phyloP scores from a whole-genome alignment of 2,888 invertebrate genomes.

The Asteroscopus sphinx region DNA sequence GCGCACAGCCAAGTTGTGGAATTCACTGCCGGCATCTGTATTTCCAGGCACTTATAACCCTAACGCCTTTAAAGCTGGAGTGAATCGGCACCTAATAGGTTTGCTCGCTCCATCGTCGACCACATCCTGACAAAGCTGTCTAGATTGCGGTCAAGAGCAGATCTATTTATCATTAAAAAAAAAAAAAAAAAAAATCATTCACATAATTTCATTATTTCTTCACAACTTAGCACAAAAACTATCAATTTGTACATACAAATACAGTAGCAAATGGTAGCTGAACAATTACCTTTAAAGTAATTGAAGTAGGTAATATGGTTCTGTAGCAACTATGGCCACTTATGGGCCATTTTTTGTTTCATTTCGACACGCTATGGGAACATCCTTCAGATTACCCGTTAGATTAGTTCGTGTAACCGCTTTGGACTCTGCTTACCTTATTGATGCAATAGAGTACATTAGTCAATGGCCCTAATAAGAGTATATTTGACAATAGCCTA shows the following conservation, averaged over 20 bases:
- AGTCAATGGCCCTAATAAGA: slow-evolving; percentile 6
- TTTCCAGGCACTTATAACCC: too few species aligned
- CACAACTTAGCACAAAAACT: slow-evolving; percentile 2
- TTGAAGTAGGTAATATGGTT: slow-evolving; percentile 29
- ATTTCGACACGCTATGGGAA: slow-evolving; percentile 50
- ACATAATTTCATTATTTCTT: slow-evolving; percentile 21
- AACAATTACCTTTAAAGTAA: slow-evolving; percentile 31
- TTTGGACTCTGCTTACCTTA: slow-evolving; percentile 25
- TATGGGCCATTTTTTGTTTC: slow-evolving; percentile 33
- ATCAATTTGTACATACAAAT: slow-evolving; percentile 28
- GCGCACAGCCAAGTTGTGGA: too few species aligned
- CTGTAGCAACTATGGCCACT: slow-evolving; percentile 22
- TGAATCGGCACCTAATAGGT: too few species aligned
- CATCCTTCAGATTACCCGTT: slow-evolving; percentile 42
- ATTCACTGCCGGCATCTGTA: too few species aligned
- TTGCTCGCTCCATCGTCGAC: too few species aligned
- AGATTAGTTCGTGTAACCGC: slow-evolving; percentile 36
- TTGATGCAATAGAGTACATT: slow-evolving; percentile 39
- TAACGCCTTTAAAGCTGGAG: too few species aligned
- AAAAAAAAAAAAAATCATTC: too few species aligned
- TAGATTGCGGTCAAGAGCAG: too few species aligned
- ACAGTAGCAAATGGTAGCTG: slow-evolving; percentile 15
- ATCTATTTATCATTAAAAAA: too few species aligned
- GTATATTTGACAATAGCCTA: slow-evolving; percentile 13
- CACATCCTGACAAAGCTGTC: too few species aligned